These are phyloP conservation scores for Bombylius discolor DNA, from an alignment of 2,888 invertebrate genomes.

Conservation along the genomic window DNA sequence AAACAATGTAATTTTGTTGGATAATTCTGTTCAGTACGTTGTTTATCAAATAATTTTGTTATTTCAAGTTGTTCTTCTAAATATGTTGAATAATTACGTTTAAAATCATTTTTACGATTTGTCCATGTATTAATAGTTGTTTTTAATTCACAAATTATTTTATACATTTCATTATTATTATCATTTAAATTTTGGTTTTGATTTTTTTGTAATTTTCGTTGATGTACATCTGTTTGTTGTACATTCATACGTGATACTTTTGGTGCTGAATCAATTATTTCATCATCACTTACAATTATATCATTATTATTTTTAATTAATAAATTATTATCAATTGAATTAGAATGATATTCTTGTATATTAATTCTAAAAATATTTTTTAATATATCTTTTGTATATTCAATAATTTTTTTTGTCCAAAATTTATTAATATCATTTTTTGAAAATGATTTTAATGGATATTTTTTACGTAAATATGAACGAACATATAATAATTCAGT, in stretches of 20 bases:
- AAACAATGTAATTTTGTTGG: constrained; percentile 1
- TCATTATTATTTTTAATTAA: too few species aligned
- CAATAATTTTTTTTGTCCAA: constrained; percentile 5
- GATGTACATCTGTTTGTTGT: neutral
- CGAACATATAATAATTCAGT: constrained; percentile 10
- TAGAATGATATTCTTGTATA: too few species aligned
- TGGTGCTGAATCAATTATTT: neutral
- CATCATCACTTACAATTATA: neutral
- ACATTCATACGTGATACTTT: neutral
- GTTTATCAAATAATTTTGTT: neutral
- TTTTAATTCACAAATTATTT: constrained; percentile 1
- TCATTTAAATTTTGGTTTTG: neutral
- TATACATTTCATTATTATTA: neutral
- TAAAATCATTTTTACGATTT: constrained; percentile 2
- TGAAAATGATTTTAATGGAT: constrained; percentile 4
- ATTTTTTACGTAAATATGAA: constrained; percentile 4
- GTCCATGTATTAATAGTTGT: constrained; percentile 2
- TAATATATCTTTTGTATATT: constrained; percentile 3
- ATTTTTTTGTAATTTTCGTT: too few species aligned
- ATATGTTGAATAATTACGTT: constrained; percentile 1
- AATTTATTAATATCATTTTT: constrained; percentile 10
- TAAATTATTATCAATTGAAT: too few species aligned
- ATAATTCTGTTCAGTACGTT: neutral
- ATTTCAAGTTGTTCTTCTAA: constrained; percentile 4
- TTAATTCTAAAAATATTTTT: constrained; percentile 1